Evolutionary conservation across 2,888 invertebrate species (phyloP).

Genomic region (Neocrepidodera transversa): DNA sequence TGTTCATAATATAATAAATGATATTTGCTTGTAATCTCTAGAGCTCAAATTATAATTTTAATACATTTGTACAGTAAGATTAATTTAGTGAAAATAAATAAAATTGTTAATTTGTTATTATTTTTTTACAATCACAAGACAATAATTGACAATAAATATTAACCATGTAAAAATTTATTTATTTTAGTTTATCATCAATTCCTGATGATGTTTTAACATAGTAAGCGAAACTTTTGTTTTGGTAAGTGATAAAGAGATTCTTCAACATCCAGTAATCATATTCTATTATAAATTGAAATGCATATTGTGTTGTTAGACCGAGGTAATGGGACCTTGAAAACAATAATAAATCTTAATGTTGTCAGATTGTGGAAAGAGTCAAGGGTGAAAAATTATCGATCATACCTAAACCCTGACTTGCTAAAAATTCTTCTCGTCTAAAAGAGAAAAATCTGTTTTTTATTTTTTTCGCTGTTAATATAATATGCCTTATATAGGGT

Average conservation of each 20-base stretch:
- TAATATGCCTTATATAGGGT: too few species aligned
- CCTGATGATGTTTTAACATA: too few species aligned
- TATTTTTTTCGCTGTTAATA: too few species aligned
- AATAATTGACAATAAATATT: too few species aligned
- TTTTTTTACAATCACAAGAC: too few species aligned
- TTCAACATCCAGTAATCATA: too few species aligned
- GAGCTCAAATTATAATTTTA: constrained; percentile 4
- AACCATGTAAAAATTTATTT: too few species aligned
- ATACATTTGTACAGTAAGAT: constrained; percentile 2
- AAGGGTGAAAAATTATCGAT: background rate
- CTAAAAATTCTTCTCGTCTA: background rate
- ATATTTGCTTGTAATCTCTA: background rate
- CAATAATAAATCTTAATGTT: background rate
- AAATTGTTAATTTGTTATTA: background rate
- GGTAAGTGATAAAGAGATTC: too few species aligned
- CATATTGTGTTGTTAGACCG: too few species aligned
- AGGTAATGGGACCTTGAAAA: background rate
- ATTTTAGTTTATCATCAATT: too few species aligned
- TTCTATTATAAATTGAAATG: too few species aligned
- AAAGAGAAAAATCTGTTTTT: background rate
- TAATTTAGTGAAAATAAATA: background rate
- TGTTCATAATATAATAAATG: constrained; percentile 65
- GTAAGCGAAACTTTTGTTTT: too few species aligned
- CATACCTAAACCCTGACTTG: background rate
- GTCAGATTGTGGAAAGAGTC: background rate